Conservation (phyloP, 2,113 vertebrate species). For the Microcebus jonahi region DNA sequence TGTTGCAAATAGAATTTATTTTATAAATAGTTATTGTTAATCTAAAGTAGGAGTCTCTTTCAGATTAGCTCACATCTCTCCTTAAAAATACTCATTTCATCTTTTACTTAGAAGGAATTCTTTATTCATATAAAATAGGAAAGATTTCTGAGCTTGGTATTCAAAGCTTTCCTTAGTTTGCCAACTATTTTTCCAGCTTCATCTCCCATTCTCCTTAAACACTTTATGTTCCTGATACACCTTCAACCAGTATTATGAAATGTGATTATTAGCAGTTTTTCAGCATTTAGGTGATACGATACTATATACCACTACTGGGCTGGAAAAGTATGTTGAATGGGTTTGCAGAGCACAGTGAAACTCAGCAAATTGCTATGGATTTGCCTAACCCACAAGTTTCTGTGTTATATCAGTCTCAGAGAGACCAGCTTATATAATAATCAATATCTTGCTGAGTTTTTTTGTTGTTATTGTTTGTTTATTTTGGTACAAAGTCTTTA, state of each 20-base stretch:
- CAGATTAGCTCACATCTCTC: background rate
- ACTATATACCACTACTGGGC: background rate
- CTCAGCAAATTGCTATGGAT: background rate
- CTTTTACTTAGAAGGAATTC: background rate
- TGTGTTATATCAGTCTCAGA: background rate
- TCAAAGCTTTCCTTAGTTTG: background rate
- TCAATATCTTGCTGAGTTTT: background rate
- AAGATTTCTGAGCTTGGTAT: background rate
- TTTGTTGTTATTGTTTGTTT: background rate
- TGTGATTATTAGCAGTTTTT: background rate
- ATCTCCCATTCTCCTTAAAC: background rate
- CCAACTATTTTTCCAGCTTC: background rate
- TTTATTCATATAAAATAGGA: background rate
- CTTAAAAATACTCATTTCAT: slow-evolving; percentile 1
- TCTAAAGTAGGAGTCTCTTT: background rate
- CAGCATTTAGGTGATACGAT: background rate
- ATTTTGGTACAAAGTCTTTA: background rate
- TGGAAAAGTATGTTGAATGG: background rate
- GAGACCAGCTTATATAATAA: background rate
- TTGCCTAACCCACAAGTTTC: background rate
- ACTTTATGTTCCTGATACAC: background rate
- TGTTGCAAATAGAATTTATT: slow-evolving; percentile 6
- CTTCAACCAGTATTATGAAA: background rate
- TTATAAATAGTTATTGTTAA: background rate
- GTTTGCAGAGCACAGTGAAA: background rate